Base-by-base conservation (phyloP, 1,140 invertebrate species). In the Brachystomella parvula region DNA sequence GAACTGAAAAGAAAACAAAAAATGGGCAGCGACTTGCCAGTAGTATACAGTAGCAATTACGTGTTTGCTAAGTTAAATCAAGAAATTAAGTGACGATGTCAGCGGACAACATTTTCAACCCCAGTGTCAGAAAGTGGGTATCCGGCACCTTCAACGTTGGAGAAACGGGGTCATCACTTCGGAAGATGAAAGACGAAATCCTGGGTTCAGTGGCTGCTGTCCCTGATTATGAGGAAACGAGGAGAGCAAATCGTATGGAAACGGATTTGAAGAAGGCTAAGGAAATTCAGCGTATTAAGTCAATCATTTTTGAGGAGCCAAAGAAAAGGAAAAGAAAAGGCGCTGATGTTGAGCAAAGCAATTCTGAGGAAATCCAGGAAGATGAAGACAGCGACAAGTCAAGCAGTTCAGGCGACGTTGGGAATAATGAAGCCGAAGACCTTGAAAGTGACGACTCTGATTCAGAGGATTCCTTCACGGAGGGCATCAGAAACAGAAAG, bases 51-150 rank as follows among this genome's bases (percentile, higher is more conserved):
- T n/a, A n/a, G n/a, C n/a, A n/a, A n/a, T n/a, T n/a, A n/a, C n/a
- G n/a, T n/a, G n/a, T n/a, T n/a, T n/a, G n/a, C n/a, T n/a, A n/a
- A n/a, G n/a, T n/a, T n/a, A n/a, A n/a, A n/a, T n/a, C n/a, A n/a
- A n/a, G n/a, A n/a, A n/a, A n/a, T n/a, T n/a, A n/a, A n/a, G n/a
- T n/a, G n/a, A 53, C 12, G 9, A 53, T 53, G 49, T 19, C 49
- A 21, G 44, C 44, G 60, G 32, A 62, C 32, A 24, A 39, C 21
- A 28, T 62, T 3, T 62, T 62, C 29, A 9, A 62, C 19, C 60
- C 60, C 21, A 35, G 28, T 9, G n/a, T n/a, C 3, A 15, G 60
- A 24, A 39, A 35, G 15, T 62, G 60, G 60, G 44, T 62, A 12
- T 19, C 33, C 33, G 9, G 19, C 12, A 12, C 17, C 3, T 62